A percentile compares a stretch with the other conserved stretches of the same genome.
Conservation (phyloP, 2,113 vertebrate genomes). For the Embiotoca jacksoni region DNA sequence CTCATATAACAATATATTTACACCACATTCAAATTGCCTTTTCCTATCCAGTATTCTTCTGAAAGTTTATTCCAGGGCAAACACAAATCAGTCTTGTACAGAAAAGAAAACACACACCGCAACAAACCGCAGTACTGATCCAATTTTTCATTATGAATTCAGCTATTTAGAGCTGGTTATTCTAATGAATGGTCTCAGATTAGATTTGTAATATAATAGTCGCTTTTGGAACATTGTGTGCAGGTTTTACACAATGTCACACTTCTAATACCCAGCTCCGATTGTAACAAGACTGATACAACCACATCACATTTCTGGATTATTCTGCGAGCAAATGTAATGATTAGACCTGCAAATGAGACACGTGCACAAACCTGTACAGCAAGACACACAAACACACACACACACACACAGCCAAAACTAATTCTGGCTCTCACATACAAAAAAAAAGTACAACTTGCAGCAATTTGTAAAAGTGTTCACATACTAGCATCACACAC, state of each 20-base stretch:
- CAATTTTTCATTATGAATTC: too few species aligned
- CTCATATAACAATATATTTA: too few species aligned
- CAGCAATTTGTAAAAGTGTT: conserved; percentile 57
- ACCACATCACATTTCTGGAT: neutral
- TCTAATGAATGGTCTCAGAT: too few species aligned
- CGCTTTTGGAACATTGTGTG: too few species aligned
- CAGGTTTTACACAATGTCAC: neutral
- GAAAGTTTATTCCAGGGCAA: too few species aligned
- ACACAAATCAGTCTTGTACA: too few species aligned
- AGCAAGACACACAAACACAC: neutral
- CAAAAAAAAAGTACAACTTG: conserved; percentile 51
- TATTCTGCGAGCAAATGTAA: conserved; percentile 1
- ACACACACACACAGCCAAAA: conserved; percentile 33
- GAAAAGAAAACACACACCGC: too few species aligned
- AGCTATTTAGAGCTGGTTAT: too few species aligned
- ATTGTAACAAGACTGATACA: neutral
- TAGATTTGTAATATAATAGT: too few species aligned
- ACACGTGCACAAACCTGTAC: conserved; percentile 9
- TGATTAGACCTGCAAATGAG: conserved; percentile 21
- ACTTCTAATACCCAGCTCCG: neutral
- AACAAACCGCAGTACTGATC: too few species aligned
- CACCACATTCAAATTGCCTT: too few species aligned
- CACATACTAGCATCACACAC: conserved; percentile 57
- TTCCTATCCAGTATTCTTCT: too few species aligned
- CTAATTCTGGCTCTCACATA: conserved; percentile 33